phyloP scores from a whole-genome alignment of 2,113 vertebrate species.

The Cyanoliseus patagonus region DNA sequence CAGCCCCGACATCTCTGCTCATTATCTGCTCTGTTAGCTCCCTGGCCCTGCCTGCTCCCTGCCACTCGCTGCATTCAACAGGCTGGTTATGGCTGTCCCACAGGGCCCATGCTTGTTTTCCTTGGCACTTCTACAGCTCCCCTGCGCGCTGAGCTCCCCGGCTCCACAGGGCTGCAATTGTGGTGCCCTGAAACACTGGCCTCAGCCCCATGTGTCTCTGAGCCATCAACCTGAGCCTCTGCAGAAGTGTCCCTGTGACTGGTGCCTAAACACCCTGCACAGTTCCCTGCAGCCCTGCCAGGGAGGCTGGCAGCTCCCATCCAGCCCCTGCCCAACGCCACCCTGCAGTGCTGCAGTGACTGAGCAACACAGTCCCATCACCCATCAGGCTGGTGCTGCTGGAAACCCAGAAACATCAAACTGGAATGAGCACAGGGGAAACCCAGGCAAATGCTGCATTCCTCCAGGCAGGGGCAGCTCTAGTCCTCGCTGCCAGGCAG shows the following conservation, averaged over 20 bases:
- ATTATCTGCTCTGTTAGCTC: background rate
- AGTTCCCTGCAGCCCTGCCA: background rate
- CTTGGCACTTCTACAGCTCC: background rate
- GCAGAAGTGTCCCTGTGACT: background rate
- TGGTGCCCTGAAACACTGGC: accelerated
- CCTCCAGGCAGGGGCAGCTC: conserved; percentile 5
- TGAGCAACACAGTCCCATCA: accelerated
- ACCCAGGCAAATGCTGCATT: background rate
- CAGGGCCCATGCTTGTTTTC: background rate
- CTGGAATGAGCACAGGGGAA: background rate
- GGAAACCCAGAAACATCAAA: background rate
- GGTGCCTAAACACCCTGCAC: background rate
- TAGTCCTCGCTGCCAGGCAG: background rate
- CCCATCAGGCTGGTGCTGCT: background rate
- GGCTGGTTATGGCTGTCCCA: background rate
- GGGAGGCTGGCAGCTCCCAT: background rate
- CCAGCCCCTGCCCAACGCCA: background rate
- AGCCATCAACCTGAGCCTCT: background rate
- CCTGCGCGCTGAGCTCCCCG: accelerated
- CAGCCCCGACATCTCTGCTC: background rate
- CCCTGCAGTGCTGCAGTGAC: background rate
- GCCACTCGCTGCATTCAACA: conserved; percentile 1
- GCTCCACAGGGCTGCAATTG: background rate
- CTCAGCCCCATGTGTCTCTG: background rate
- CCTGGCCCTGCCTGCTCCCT: background rate